Base-by-base conservation (phyloP, 2,113 vertebrate genomes). In the Rafetus swinhoei region DNA sequence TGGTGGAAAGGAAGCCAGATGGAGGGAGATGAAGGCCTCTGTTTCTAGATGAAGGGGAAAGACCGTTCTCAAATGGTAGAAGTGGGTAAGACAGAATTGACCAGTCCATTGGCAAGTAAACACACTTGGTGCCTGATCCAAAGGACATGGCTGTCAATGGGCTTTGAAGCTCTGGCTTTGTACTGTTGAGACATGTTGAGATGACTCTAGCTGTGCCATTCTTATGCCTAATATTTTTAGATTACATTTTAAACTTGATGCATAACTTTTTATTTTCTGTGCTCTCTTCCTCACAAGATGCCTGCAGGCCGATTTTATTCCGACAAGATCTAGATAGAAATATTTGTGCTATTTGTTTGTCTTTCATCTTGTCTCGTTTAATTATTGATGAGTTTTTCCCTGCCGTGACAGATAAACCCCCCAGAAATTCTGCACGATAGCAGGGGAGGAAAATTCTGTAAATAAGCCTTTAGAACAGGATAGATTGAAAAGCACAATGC, bases 311-410 rank as follows among this genome's bases (percentile, higher is more conserved):
- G 4, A 57, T 35, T 92, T 80, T 60, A 86, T 79, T 93, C 89
- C 83, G 93, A 93, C 82, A 86, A 7, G 83, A 90, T 53, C 79
- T 21, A 87, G 90, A 80, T 55, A 84, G 93, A 96, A 97, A 93
- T 82, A 96, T 76, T 87, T 87, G 90, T 94, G 79, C 94, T 90
- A 88, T 82, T 90, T 13, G 72, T 76, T 50, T 81, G 50, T 54
- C 95, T 97, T 97, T 97, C 87, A 97, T 97, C 95, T 97, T 1
- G 0, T 60, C 94, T 89, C 90, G 45, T 92, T 97, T 87, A 94
- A 97, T 96, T 93, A 96, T 96, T 84, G 35, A n/a, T 3, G 21
- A 21, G 35, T 59, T 77, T n/a, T 69, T 55, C 39, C 45, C 13
- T 59, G 59, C 92, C 94, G 89, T 81, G 87, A 93, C 55, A 96